Conservation (phyloP, 2,888 invertebrate genomes). For the Pterostichus madidus region DNA sequence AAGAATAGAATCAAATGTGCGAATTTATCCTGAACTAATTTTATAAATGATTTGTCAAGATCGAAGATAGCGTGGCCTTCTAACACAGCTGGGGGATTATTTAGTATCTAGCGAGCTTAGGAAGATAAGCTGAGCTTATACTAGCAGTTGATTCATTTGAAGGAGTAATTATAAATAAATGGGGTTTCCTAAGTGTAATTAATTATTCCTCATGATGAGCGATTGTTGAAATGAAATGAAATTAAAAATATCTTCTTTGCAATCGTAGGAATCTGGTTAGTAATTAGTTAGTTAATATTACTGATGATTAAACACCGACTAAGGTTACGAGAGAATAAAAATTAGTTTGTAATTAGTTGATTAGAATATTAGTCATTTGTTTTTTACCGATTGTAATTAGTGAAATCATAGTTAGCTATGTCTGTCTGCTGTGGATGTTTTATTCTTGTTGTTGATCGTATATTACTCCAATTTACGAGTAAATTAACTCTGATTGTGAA, state of each 20-base stretch:
- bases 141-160: neutral
- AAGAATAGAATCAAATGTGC: conserved; percentile 50
- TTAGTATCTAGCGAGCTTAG: neutral
- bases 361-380: conserved; percentile 54
- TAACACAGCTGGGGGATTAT: conserved; percentile 4
- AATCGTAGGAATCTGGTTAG: conserved; percentile 27
- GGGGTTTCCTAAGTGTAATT: conserved; percentile 6
- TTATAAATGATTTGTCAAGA: conserved; percentile 65
- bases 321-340: conserved; percentile 9
- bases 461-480: conserved; percentile 33
- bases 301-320: conserved; percentile 9
- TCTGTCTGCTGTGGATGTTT: conserved; percentile 10
- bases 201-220: conserved; percentile 44
- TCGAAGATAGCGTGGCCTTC: conserved; percentile 41
- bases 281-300: neutral
- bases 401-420: conserved; percentile 25
- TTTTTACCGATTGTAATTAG: conserved; percentile 51
- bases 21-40: conserved; percentile 60
- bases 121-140: conserved; percentile 23
- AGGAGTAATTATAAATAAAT: neutral
- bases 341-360: conserved; percentile 54
- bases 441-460: conserved; percentile 20
- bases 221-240: conserved; percentile 53
- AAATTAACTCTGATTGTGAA: conserved; percentile 34
- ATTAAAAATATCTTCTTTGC: conserved; percentile 49